phyloP scores from a whole-genome alignment of 1,140 invertebrate species.

The Drosophila oshimai region DNA sequence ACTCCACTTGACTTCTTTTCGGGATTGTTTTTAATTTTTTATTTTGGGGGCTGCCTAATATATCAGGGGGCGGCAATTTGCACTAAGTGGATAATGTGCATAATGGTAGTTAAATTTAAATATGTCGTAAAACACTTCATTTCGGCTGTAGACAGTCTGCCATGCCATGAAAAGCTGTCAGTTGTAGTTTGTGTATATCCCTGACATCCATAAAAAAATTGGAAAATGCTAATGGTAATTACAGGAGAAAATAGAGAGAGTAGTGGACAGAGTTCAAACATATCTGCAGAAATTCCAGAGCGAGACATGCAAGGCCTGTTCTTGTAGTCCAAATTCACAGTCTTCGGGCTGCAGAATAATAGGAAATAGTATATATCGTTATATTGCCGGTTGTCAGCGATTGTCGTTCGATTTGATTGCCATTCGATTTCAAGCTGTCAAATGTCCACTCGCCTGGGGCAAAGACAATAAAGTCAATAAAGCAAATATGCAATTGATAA shows the following conservation, averaged over 20 bases:
- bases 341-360: conserved; percentile 9
- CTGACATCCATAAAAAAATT: conserved; percentile 16
- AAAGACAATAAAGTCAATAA: conserved; percentile 65
- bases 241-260: conserved; percentile 14
- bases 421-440: conserved; percentile 41
- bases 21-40: conserved; percentile 41
- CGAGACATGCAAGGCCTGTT: conserved; percentile 47
- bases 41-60: conserved; percentile 52
- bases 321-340: not conserved
- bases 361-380: conserved; percentile 25
- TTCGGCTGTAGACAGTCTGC: conserved; percentile 41
- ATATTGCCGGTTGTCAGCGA: conserved; percentile 24
- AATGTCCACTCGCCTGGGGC: conserved; percentile 27
- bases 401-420: conserved; percentile 32
- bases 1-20: conserved; percentile 46
- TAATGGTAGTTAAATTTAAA: conserved; percentile 81
- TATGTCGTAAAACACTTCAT: conserved; percentile 80
- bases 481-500: conserved; percentile 76
- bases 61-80: conserved; percentile 77
- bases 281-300: conserved; percentile 29
- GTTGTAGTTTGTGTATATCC: conserved; percentile 49
- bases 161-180: conserved; percentile 59
- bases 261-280: conserved; percentile 5
- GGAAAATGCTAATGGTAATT: conserved; percentile 56
- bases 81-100: conserved; percentile 78